Evolutionary conservation across 1,140 invertebrate species (phyloP).

Genomic region (Drosophila arawakana): DNA sequence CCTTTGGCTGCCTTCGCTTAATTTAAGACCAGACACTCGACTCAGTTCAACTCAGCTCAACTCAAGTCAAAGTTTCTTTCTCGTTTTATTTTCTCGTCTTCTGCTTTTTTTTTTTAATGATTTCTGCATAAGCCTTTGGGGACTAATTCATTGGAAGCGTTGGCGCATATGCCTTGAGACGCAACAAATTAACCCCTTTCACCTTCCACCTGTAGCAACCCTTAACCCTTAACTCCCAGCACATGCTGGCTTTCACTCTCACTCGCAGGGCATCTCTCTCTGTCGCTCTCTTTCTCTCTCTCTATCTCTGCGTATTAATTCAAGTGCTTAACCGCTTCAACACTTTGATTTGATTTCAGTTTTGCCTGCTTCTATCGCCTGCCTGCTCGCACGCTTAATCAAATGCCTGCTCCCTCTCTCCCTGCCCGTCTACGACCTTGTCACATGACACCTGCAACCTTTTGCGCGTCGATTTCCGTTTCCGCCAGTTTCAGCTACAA

Average conservation of each 20-base stretch:
- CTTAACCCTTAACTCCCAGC: constrained; percentile 52
- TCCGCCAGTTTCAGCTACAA: constrained; percentile 55
- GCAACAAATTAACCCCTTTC: constrained; percentile 75
- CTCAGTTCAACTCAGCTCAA: not conserved
- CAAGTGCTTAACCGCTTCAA: constrained; percentile 76
- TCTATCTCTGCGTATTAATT: constrained; percentile 30
- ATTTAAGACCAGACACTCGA: constrained; percentile 71
- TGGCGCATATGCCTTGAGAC: constrained; percentile 70
- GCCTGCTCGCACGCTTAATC: constrained; percentile 59
- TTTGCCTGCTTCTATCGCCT: constrained; percentile 23
- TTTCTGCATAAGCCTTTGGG: constrained; percentile 71
- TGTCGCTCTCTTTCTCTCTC: constrained; percentile 3
- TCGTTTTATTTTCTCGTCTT: constrained; percentile 5
- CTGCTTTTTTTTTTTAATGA: constrained; percentile 69
- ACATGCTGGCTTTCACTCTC: not conserved
- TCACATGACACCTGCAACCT: constrained; percentile 81
- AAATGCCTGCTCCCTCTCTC: constrained; percentile 45
- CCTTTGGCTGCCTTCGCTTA: constrained; percentile 55
- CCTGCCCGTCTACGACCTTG: constrained; percentile 59
- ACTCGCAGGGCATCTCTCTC: not conserved
- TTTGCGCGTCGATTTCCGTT: constrained; percentile 81
- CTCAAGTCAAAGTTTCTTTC: constrained; percentile 18
- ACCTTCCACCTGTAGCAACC: constrained; percentile 64
- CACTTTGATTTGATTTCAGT: constrained; percentile 79
- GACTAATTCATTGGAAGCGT: constrained; percentile 69